Evolutionary conservation across 1,140 invertebrate species (phyloP), one percentile per base, ranked within the genome.

Genomic region (Gyrodactylus salaris): DNA sequence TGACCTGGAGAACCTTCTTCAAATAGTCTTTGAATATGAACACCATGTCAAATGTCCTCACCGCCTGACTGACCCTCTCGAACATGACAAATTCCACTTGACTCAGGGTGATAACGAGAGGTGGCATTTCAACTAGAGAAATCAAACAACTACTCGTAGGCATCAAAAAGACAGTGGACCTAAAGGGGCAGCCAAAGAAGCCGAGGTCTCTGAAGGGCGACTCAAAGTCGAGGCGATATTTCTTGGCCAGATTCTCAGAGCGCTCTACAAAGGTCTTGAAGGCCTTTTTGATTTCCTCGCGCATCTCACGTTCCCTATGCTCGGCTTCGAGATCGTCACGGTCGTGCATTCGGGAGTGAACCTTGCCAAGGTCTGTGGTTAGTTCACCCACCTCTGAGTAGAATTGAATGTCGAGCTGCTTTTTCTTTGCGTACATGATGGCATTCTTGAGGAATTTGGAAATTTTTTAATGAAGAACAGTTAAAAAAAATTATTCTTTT

Each of bases 301-400:
- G 83, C 74, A 98, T 83, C 79, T 99, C 94, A 75, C 94, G 82
- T 82, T 99, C 95, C 68, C 91, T 89, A 82, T 98, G 93, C 83
- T 99, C 95, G 21, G 92, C 91, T 1, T 92, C 91, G 69, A 98
- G 83, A 85, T 99, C 95, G 82, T 99, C 95, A 69, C 93, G 84
- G 81, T 99, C 95, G 78, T 98, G 92, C 92, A 97, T 96, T 79
- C 97, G 91, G 78, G 97, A 92, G 82, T 97, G 92, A 16, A 74
- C 71, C 81, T 98, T 98, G 68, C 93, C 94, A 74, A 99, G 83
- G 85, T 99, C 95, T 0, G 95, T 98, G 0, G 92, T 97, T 68
- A 98, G 95, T 83, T 99, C 95, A 77, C 95, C 95, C 72, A 99
- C 95, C 83, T 99, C 95, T 0, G 94, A 98, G 80, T 96, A 99